Evolutionary conservation across 1,140 invertebrate species (phyloP).

Genomic region (Drosophila sp.): DNA sequence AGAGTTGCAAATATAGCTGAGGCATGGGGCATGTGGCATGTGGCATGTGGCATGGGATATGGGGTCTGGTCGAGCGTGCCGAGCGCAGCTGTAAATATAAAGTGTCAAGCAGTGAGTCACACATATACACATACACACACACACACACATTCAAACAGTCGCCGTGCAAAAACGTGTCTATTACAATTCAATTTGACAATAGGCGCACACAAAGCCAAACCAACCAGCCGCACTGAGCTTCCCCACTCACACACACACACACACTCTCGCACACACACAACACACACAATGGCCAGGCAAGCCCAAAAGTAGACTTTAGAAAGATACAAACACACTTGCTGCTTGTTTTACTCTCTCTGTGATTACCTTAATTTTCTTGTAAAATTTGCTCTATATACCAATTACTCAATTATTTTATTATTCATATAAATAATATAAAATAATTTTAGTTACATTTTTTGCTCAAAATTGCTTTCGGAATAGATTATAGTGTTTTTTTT

Average conservation of each 20-base stretch:
- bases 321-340: constrained; percentile 21
- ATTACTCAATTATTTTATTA: background rate
- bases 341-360: constrained; percentile 10
- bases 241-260: constrained; percentile 25
- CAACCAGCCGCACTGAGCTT: constrained; percentile 70
- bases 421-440: background rate
- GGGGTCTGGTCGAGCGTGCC: constrained; percentile 64
- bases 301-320: constrained; percentile 55
- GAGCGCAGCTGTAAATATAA: constrained; percentile 80
- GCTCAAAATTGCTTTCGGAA: too few species aligned
- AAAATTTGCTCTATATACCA: background rate
- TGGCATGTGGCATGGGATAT: background rate
- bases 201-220: constrained; percentile 79
- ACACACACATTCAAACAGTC: constrained; percentile 21
- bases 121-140: constrained; percentile 32
- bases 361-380: background rate
- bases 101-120: constrained; percentile 58
- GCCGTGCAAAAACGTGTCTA: constrained; percentile 74
- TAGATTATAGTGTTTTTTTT: too few species aligned
- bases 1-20: background rate
- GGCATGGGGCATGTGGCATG: background rate
- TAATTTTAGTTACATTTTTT: too few species aligned
- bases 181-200: constrained; percentile 83
- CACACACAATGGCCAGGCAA: constrained; percentile 29
- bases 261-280: constrained; percentile 19